Base-by-base conservation (phyloP, 2,888 invertebrate genomes). In the Cosmorhoe ocellata region DNA sequence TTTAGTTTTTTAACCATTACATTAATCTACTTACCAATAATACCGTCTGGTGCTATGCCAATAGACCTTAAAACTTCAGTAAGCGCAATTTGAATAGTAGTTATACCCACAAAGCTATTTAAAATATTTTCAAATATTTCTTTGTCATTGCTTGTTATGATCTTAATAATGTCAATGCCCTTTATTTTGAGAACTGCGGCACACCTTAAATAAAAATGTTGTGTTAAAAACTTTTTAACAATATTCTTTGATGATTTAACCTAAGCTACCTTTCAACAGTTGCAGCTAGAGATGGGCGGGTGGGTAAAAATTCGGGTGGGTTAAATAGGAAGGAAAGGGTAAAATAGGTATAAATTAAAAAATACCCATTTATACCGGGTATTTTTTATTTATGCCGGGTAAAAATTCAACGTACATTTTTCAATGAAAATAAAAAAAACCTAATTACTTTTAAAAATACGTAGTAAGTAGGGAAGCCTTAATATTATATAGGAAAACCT, bases 71-170 rank as follows among this genome's bases (percentile, higher is more conserved):
- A 4, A 8, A 58, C 14, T 34, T 61, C 58, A 8, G 56, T 56
- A 0, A 61, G 38, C 0, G 51, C 60, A 38, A 61, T 61, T 8
- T 61, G 60, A 0, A 56, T 13, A 3, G 61, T 58, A 24, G 56
- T 37, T 9, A 56, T 58, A 9, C 26, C 43, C 1, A 57, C 24
- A 0, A 56, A 43, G 14, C 42, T 37, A 73, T 94, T 84, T 4
- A 94, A 66, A 24, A 93, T 93, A 66, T 93, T 92, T 34, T 93
- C 90, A 64, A 92, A 93, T 5, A 91, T 91, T 0, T 70, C 78
- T 8, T 91, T 90, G 66, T 94, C 93, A 8, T 84, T 84, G 13
- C 90, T 88, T 31, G 92, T 92, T 6, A 95, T 71, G 22, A 95
- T 87, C 6, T 92, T 77, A 32, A 93, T 82, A 0, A 96, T 81